Evolutionary conservation across 2,113 vertebrate species (phyloP), one percentile per base, ranked within the genome.

Genomic region (Cynoglossus semilaevis): DNA sequence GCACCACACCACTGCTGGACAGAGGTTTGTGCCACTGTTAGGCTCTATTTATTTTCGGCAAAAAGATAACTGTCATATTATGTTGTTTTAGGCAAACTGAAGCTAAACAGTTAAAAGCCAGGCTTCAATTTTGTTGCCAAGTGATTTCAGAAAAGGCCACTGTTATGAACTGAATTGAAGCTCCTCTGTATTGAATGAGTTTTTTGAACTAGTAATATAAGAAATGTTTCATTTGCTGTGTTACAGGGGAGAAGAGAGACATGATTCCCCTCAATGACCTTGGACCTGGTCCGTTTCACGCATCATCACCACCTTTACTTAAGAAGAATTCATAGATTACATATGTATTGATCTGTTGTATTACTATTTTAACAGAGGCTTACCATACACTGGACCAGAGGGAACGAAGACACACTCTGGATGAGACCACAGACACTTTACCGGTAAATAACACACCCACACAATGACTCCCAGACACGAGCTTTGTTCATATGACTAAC

Each of bases 261-360:
- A 93, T 97, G 92, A 98, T 98, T 88, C 96, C 95, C 67, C 91
- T 98, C 83, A 94, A 95, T 86, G 94, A 89, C 84, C 90, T 97
- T 68, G 94, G 94, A 87, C 92, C 94, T 89, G 95, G 95, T 94
- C 79, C 70, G 90, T 81, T 47, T 11, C 62, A 67, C 2, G 66
- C 67, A 69, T 54, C n/a, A 38, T 48, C 38, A 10, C n/a, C 18
- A 60, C 4, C 1, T 41, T 60, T 11, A 9, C 1, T 2, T n/a
- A 19, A 7, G 34, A 52, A 9, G 12, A 10, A 14, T 7, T 13
- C 51, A 15, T 11, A 4, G 15, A 38, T 8, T 0, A 52, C 37
- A 36, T 11, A 9, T 17, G 1, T 16, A 15, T 15, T 37, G 6
- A 14, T 22, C 17, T 2, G 8, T 14, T 15, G 52, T 18, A 46